phyloP scores from a whole-genome alignment of 2,113 vertebrate species.

The Brachionichthys hirsutus region DNA sequence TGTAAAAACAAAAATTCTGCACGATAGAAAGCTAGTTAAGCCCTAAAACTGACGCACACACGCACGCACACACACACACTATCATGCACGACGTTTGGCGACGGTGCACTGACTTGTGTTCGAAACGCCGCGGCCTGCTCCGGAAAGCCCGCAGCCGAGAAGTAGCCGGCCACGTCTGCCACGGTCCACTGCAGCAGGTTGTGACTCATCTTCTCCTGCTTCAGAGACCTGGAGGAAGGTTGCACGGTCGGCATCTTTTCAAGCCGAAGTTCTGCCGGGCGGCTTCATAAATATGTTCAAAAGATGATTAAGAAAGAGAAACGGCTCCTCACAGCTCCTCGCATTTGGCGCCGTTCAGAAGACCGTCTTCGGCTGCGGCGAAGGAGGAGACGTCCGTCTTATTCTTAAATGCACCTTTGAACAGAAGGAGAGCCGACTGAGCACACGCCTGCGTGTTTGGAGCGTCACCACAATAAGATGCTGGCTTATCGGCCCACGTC shows the following conservation, averaged over 20 bases:
- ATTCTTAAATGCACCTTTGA: constrained; percentile 64
- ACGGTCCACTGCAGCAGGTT: constrained; percentile 88
- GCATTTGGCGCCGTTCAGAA: constrained; percentile 61
- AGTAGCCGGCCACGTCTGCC: constrained; percentile 87
- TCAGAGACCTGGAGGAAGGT: constrained; percentile 70
- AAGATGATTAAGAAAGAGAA: too few relatives aligned
- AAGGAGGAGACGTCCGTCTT: constrained; percentile 52
- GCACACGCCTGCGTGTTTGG: background rate
- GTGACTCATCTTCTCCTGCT: constrained; percentile 78
- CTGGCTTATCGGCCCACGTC: background rate
- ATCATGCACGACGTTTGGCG: background rate
- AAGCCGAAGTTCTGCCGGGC: too few relatives aligned
- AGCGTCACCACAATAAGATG: background rate
- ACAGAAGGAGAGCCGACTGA: constrained; percentile 1
- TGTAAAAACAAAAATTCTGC: background rate
- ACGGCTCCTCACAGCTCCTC: constrained; percentile 69
- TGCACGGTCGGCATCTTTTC: background rate
- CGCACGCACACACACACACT: too few relatives aligned
- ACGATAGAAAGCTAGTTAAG: background rate
- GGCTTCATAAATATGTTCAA: too few relatives aligned
- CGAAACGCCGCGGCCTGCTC: constrained; percentile 88
- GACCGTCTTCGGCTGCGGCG: constrained; percentile 46
- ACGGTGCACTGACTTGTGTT: constrained; percentile 78
- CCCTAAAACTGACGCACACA: background rate
- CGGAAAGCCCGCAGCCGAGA: constrained; percentile 86